Evolutionary conservation across 2,888 invertebrate species (phyloP).

Genomic region (Rotaria socialis): DNA sequence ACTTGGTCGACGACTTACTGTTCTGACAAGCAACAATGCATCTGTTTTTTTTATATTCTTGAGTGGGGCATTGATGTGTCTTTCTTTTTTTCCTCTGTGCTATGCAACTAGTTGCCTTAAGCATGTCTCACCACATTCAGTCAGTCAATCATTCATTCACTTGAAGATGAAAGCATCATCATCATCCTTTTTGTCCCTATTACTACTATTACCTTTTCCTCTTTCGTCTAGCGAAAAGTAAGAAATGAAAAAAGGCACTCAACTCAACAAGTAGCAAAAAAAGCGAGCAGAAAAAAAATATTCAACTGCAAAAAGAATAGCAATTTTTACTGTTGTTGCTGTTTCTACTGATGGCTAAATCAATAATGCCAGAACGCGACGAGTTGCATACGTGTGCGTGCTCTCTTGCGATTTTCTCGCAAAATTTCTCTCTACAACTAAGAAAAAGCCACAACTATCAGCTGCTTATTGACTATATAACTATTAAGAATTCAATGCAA

Average conservation of each 20-base stretch:
- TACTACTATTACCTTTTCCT: background rate
- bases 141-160: conserved; percentile 1
- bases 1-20: background rate
- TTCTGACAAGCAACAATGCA: background rate
- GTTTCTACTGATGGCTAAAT: conserved; percentile 5
- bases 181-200: conserved; percentile 19
- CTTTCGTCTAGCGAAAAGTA: background rate
- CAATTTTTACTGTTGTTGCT: background rate
- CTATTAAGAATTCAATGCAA: background rate
- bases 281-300: background rate
- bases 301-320: background rate
- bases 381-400: background rate
- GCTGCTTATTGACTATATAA: background rate
- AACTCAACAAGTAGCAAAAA: background rate
- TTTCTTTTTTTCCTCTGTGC: conserved; percentile 2
- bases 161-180: conserved; percentile 20
- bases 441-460: background rate
- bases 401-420: background rate
- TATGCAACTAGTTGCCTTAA: background rate
- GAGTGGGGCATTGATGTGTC: background rate
- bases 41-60: conserved; percentile 22
- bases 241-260: background rate
- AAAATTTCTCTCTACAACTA: background rate
- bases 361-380: background rate
- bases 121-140: background rate